Evolutionary conservation across 2,888 invertebrate genomes (phyloP), one percentile per base, ranked within the genome.

Genomic region (Mythimna vitellina): DNA sequence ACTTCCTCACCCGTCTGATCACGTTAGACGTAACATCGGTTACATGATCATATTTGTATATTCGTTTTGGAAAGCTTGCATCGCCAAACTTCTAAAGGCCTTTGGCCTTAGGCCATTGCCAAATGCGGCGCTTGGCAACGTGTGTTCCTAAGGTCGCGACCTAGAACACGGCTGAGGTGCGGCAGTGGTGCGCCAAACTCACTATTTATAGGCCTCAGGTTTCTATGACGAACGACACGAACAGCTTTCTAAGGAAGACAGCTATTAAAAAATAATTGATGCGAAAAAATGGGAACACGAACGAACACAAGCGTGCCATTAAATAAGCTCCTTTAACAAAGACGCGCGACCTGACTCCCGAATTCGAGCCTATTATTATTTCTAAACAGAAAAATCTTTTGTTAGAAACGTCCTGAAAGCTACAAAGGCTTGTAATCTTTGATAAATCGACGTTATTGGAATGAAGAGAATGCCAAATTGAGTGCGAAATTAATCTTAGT

Each of bases 401-500:
- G 82, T 77, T 53, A 70, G 49, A 81, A 77, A 76, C 62, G 46
- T 61, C 51, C 10, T 53, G 32, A 56, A 65, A 60, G 62, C 65
- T 71, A 65, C 46, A 77, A 81, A 77, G 75, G 62, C 63, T 74
- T 78, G 64, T 80, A 78, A 80, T 70, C 66, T 75, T 81, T 81
- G 82, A 80, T 80, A 85, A 81, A 78, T 70, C 76, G 67, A 70
- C 65, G 61, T 78, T 80, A 80, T 83, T 78, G 80, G 76, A 85
- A 79, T 77, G 60, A 76, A 84, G 78, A 80, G 75, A 79, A 82
- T 84, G 83, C 79, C 80, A 85, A 85, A 86, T 81, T 71, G 81
- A 75, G 73, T 73, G 81, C 79, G 80, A 83, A 87, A 88, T 85
- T 81, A 84, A 84, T 84, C 82, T 84, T 76, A 70, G 78, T 76